Evolutionary conservation across 2,888 invertebrate species (phyloP).

Genomic region (Plebejus melissa): DNA sequence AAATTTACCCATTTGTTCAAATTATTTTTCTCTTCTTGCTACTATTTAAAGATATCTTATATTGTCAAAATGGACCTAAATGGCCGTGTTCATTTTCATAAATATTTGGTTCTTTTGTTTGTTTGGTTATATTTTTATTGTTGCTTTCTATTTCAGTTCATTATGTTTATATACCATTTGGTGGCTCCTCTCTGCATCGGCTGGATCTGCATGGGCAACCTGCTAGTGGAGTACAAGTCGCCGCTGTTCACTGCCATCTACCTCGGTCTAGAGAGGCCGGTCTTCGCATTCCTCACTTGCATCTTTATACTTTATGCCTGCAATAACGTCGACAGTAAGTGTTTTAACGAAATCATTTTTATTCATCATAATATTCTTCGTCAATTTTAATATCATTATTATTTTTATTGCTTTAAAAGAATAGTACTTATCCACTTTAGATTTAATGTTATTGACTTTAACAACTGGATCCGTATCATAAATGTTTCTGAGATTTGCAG

Average conservation of each 20-base stretch:
- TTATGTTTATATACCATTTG: slow-evolving; percentile 41
- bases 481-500: too few species aligned
- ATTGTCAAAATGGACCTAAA: too few species aligned
- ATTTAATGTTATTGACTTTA: too few species aligned
- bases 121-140: neutral
- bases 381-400: neutral
- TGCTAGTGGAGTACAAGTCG: slow-evolving; percentile 39
- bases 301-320: slow-evolving; percentile 46
- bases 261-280: slow-evolving; percentile 49
- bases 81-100: too few species aligned
- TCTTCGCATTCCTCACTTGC: slow-evolving; percentile 43
- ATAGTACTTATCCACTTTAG: too few species aligned
- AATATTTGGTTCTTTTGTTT: too few species aligned
- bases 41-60: too few species aligned
- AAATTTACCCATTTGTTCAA: too few species aligned
- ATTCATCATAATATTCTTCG: too few species aligned
- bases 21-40: too few species aligned
- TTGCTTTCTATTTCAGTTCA: slow-evolving; percentile 33
- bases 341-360: neutral
- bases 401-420: too few species aligned
- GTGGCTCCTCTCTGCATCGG: slow-evolving; percentile 44
- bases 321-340: slow-evolving; percentile 52
- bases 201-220: slow-evolving; percentile 47
- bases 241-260: slow-evolving; percentile 41
- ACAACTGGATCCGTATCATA: too few species aligned